Percentiles rank a stretch among this genome's conserved stretches.
Conservation (phyloP, 2,888 invertebrate species). For the Caenorhabditis virilis region DNA sequence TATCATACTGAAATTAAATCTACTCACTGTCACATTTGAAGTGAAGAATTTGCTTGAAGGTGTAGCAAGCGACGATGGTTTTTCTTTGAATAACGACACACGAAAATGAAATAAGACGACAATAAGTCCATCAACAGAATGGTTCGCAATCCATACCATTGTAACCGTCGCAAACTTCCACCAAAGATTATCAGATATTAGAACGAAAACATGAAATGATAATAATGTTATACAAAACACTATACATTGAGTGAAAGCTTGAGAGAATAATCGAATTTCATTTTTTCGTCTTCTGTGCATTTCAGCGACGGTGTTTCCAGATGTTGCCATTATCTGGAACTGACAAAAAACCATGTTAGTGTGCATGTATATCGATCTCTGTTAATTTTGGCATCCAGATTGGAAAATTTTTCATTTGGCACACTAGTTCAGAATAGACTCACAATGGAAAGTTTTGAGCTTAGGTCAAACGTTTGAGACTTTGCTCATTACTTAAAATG, state of each 20-base stretch:
- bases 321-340: slow-evolving; percentile 12
- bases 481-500: too few species aligned
- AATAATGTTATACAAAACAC: slow-evolving; percentile 25
- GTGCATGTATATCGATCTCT: too few species aligned
- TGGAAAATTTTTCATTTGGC: too few species aligned
- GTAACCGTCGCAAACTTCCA: slow-evolving; percentile 33
- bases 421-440: too few species aligned
- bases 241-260: slow-evolving; percentile 29
- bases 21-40: too few species aligned
- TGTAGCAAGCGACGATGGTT: too few species aligned
- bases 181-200: slow-evolving; percentile 25
- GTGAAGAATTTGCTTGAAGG: too few species aligned
- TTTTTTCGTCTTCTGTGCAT: slow-evolving; percentile 15
- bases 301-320: slow-evolving; percentile 8
- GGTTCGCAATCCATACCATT: slow-evolving; percentile 27
- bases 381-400: too few species aligned
- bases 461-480: too few species aligned
- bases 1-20: too few species aligned
- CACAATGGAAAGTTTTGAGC: too few species aligned
- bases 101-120: slow-evolving; percentile 30
- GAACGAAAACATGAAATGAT: slow-evolving; percentile 22
- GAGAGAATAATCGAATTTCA: slow-evolving; percentile 24
- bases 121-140: slow-evolving; percentile 27
- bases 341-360: too few species aligned
- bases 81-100: not conserved